Evolutionary conservation across 2,888 invertebrate species (phyloP), one percentile per base, ranked within the genome.

Genomic region (Mythimna lalbum): DNA sequence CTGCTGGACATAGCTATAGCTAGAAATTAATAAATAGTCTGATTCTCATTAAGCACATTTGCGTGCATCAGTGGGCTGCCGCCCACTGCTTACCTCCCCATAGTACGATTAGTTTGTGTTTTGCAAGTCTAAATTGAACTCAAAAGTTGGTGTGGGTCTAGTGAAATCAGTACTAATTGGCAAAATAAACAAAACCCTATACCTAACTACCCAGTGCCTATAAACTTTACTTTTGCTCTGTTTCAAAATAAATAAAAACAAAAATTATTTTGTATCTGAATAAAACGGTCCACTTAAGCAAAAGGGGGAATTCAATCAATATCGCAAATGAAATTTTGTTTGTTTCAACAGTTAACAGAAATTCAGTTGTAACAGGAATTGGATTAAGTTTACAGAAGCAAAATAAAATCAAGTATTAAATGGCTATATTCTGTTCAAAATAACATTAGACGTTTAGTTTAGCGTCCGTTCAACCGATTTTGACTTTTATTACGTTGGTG

Each of bases 31-130:
- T 63, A 17, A 31, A 60, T 50, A 4, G 1, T 23, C 19, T 21
- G 9, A 17, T 65, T 36, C 33, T 21, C 19, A 52, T 10, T 39
- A 52, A 49, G 21, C 19, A 50, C 14, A 53, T 27, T 17, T 9
- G 10, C 43, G 39, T 39, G n/a, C 36, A 33, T 47, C 65, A n/a
- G 55, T 36, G 23, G 36, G n/a, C 33, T 14, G 17, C 31, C 43
- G 19, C 43, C 19, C 63, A 43, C 31, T 43, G 19, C 23, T 36
- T 9, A n/a, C 33, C 55, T 27, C 33, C 10, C 33, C 0, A 12
- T 62, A 39, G 27, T 50, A 23, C 39, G 52, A 52, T 53, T 43
- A 43, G 21, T 63, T 67, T 14, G n/a, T 49, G 36, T 49, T 65
- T 56, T 19, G 66, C 47, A 47, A 49, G 33, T 55, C 5, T 65